These are phyloP conservation scores for Alectura lathami DNA, from an alignment of 2,113 vertebrate species.

Conservation along the genomic window DNA sequence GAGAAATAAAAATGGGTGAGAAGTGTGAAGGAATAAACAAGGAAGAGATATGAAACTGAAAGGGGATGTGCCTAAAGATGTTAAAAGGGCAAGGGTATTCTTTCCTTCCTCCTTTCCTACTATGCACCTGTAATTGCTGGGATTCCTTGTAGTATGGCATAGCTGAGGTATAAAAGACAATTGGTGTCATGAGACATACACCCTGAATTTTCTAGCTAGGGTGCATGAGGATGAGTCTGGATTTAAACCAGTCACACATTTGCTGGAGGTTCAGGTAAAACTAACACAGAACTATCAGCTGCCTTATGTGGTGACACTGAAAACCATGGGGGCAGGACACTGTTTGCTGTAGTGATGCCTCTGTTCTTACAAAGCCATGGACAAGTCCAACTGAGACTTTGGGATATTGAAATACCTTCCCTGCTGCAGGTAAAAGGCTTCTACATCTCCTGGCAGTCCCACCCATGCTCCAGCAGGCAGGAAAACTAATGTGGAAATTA, in stretches of 20 bases:
- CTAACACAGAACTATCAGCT: background rate
- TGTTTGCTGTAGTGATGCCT: background rate
- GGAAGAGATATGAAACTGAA: background rate
- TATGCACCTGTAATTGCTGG: background rate
- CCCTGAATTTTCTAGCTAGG: background rate
- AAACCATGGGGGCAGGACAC: too few species aligned
- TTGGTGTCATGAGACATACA: background rate
- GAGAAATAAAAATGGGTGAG: background rate
- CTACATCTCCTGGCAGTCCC: background rate
- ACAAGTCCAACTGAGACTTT: background rate
- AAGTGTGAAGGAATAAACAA: background rate
- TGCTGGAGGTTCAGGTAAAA: background rate
- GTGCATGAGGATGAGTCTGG: background rate
- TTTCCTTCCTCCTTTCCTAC: background rate
- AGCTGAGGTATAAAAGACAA: background rate
- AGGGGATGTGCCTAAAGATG: background rate
- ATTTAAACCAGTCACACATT: background rate
- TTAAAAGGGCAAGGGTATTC: fast-evolving
- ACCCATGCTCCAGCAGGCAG: background rate
- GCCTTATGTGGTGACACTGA: background rate
- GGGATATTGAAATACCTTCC: background rate
- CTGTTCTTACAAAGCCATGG: background rate
- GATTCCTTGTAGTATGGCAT: background rate
- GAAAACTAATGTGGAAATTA: background rate
- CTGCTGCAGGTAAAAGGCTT: background rate